Evolutionary conservation across 2,888 invertebrate genomes (phyloP).

Genomic region (Ectemnius cavifrons): DNA sequence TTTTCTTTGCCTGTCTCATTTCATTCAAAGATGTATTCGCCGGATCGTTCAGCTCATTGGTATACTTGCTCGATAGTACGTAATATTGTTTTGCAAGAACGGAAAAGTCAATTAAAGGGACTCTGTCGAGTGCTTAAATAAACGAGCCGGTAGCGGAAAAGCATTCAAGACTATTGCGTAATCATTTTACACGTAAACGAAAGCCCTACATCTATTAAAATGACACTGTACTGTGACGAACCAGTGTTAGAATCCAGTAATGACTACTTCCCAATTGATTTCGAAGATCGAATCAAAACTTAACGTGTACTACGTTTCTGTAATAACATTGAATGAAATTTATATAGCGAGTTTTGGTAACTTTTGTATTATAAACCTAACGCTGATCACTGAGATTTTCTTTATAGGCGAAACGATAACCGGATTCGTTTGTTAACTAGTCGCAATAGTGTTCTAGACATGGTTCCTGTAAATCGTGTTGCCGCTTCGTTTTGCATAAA

Average conservation of each 20-base stretch:
- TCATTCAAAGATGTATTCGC: background rate
- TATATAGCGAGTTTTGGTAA: constrained; percentile 39
- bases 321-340: constrained; percentile 16
- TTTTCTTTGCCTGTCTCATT: constrained; percentile 2
- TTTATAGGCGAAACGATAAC: constrained; percentile 41
- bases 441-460: constrained; percentile 66
- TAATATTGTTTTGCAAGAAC: too few species aligned
- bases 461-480: constrained; percentile 68
- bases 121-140: too few species aligned
- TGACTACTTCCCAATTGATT: constrained; percentile 19
- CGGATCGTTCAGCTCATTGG: too few species aligned
- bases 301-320: constrained; percentile 7
- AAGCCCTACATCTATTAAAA: constrained; percentile 39
- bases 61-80: too few species aligned
- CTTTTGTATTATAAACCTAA: constrained; percentile 53
- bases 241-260: constrained; percentile 34
- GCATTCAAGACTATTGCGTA: constrained; percentile 43
- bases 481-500: constrained; percentile 63
- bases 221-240: constrained; percentile 32
- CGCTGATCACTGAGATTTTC: constrained; percentile 41
- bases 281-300: constrained; percentile 41
- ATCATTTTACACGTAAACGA: constrained; percentile 40
- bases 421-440: constrained; percentile 58
- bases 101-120: too few species aligned
- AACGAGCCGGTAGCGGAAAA: background rate